Percentiles rank a stretch among this genome's conserved stretches.
These are phyloP conservation scores for Typhlomys cinereus DNA, from an alignment of 2,113 vertebrate genomes.

Conservation along the genomic window DNA sequence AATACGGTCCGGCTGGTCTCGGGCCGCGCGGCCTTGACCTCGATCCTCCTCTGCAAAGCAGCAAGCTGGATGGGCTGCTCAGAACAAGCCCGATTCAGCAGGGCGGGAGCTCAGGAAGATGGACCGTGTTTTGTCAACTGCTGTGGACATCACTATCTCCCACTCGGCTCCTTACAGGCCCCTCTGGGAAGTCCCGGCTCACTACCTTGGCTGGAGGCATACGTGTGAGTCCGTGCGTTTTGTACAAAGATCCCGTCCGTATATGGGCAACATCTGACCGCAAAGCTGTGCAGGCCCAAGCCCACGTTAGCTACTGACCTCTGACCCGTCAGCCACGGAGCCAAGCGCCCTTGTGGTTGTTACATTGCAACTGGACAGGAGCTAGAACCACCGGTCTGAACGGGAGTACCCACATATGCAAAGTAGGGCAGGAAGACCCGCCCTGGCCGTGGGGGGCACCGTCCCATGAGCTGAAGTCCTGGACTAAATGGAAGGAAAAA, in stretches of 20 bases:
- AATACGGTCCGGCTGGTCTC: background rate
- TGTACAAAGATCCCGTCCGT: background rate
- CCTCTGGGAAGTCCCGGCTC: background rate
- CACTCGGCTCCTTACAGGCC: background rate
- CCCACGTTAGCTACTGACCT: background rate
- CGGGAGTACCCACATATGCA: background rate
- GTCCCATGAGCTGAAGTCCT: background rate
- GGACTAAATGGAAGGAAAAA: background rate
- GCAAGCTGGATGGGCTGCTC: background rate
- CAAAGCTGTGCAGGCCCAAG: background rate
- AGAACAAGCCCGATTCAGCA: background rate
- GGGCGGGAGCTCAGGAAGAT: background rate
- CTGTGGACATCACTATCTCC: background rate
- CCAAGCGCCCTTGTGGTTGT: background rate
- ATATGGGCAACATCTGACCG: background rate
- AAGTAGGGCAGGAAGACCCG: background rate
- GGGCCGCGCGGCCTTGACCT: background rate
- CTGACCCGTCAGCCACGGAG: background rate
- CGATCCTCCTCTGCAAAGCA: no score
- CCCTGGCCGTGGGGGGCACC: no score
- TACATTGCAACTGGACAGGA: background rate
- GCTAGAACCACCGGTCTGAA: background rate
- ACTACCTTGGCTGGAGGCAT: background rate
- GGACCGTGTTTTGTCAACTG: background rate
- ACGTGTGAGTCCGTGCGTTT: background rate